Base-by-base conservation (phyloP, 2,888 invertebrate genomes). In the Mycalesis mineus region DNA sequence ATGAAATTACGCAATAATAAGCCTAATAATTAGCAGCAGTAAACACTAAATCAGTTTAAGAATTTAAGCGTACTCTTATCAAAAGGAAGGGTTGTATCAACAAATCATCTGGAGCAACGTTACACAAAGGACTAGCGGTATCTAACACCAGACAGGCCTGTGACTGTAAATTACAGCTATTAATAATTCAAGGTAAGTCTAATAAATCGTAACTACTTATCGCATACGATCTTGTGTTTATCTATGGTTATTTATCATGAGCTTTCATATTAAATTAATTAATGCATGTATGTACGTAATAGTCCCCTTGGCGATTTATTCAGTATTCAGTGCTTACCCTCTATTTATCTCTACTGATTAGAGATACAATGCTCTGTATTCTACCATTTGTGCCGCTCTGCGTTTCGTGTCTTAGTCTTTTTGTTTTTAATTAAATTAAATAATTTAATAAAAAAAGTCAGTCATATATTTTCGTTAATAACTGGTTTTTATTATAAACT, bases 101-200 rank as follows among this genome's bases (percentile, higher is more conserved):
- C 63, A 63, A 63, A 63, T 63, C 63, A 63, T 63, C 58, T 52
- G 56, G 52, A 62, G 52, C 55, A 53, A 36, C 40, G 40, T 39
- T 55, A 56, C 47, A 63, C 63, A 63, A 63, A 63, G 55, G 55
- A 49, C 31, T 37, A 15, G 54, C 55, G 55, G 57, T 61, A 63
- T 59, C 59, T 51, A 57, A 56, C 57, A 59, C 60, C 53, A 60
- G 57, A 61, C 62, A 65, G 60, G 49, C 57, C 45, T 45, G 44
- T 59, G 47, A 42, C 47, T 47, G 50, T 66, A 66, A 67, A 65
- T 68, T 66, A 66, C 55, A 40, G 57, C 64, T 63, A 66, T 66
- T 69, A 68, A 65, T 68, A 64, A 60, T 57, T 53, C 45, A 52
- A 57, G 62, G 58, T 58, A 62, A 60, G 55, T 57, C 55, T 54